Evolutionary conservation across 2,113 vertebrate genomes (phyloP), one percentile per base, ranked within the genome.

Genomic region (Python bivittatus): DNA sequence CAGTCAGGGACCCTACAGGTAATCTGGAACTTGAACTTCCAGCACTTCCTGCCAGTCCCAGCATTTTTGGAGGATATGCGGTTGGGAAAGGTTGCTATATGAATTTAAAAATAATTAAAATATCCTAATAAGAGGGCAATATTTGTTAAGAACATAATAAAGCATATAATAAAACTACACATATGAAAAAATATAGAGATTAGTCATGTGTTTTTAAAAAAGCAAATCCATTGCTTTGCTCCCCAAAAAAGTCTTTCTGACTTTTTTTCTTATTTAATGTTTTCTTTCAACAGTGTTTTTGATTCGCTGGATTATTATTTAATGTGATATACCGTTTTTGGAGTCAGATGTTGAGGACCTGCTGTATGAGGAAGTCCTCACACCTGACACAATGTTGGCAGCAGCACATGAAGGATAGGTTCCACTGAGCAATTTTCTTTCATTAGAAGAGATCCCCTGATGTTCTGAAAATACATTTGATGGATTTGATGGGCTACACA

Each of bases 201-300:
- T 90, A 84, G 60, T 84, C 27, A 27, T 48, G 6, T 79, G 6
- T 38, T 79, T 42, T 42, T 3, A 4, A 79, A 79, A 38, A 72
- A 79, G n/a, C 7, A 89, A 89, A 87, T 25, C 52, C 7, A 20
- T 72, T 72, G 3, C 29, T 94, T 93, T 91, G 15, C 17, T n/a
- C n/a, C n/a, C 68, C 89, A 29, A 91, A 95, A 5, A 88, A 4
- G 6, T 79, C 6, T 0, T 1, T 92, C n/a, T 92, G 20, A 58
- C 9, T 92, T 61, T 88, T 94, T 89, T 94, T 92, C 86, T 48
- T 92, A 88, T 38, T 3, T 92, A 38, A 48, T 64, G 1, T 58
- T 6, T 54, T 44, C 0, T 12, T 92, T 0, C 93, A 54, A 13
- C 27, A 25, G 33, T 58, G 33, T 93, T 91, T n/a, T 22, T 91